Evolutionary conservation across 37 sponge, comb jelly and placozoan species (phyloP).

Genomic region (Crambe crambe): DNA sequence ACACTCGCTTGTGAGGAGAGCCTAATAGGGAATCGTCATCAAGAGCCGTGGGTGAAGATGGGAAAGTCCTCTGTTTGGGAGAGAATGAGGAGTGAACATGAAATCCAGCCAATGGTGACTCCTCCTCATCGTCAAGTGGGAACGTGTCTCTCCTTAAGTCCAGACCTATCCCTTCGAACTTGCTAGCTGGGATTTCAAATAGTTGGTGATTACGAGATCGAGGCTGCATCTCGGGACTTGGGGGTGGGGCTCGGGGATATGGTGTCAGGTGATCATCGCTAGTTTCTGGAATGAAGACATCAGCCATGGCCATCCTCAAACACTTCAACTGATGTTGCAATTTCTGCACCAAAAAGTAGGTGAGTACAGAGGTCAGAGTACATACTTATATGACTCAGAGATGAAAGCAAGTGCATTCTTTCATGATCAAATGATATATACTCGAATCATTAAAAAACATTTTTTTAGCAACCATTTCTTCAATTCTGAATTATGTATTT

Average conservation of each 20-base stretch:
- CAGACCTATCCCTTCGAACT: constrained; percentile 11
- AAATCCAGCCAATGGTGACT: not conserved
- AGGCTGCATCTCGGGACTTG: constrained; percentile 46
- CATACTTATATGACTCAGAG: not conserved
- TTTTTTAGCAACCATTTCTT: not conserved
- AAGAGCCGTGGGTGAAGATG: not conserved
- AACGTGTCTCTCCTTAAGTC: constrained; percentile 10
- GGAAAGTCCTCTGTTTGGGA: too few species aligned
- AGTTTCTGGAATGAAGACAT: constrained; percentile 26
- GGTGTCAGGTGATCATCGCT: not conserved
- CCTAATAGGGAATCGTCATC: not conserved
- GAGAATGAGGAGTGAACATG: not conserved
- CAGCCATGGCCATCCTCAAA: constrained; percentile 32
- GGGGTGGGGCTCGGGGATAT: constrained; percentile 48
- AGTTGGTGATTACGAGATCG: not conserved
- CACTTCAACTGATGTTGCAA: not conserved
- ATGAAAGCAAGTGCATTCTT: not conserved
- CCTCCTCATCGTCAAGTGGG: not conserved
- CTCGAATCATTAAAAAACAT: not conserved
- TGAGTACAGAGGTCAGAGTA: not conserved
- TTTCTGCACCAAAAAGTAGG: not conserved
- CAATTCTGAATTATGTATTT: not conserved
- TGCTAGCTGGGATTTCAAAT: constrained; percentile 27
- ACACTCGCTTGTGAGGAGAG: constrained; percentile 17
- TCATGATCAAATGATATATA: not conserved